Base-by-base conservation (phyloP, 2,888 invertebrate genomes). In the Proisotoma minuta region DNA sequence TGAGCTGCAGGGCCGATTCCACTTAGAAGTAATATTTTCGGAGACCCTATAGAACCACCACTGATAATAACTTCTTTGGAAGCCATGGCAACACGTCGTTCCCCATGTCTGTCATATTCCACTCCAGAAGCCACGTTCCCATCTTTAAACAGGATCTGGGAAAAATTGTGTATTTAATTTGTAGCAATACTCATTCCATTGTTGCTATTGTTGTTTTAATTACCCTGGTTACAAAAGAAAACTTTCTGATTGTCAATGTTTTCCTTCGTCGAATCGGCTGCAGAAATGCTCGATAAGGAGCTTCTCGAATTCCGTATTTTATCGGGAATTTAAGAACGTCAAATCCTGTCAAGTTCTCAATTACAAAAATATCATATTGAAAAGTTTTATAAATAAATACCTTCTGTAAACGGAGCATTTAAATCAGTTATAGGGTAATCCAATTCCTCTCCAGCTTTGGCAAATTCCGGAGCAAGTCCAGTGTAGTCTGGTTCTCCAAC, bases 401-500 rank as follows among this genome's bases (percentile, higher is more conserved):
- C 56, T 65, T 71, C 69, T 3, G 57, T 57, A 48, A 63, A 70
- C 12, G 43, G 51, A 0, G 62, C 67, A 57, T 72, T 72, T 0
- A 71, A 27, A 23, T 72, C 72, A 10, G 60, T 51, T 29, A 66
- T 56, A 1, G 68, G 63, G 34, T 70, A 73, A 2, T 71, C 71
- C 1, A 68, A 27, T 50, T 73, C 71, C 29, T 63, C 48, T 3
- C 66, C 71, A 15, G 71, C 73, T 34, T 61, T 27, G 1, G 70
- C 58, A 40, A 68, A 70, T 15, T 67, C 61, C 15, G 57, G 57
- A 2, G 65, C 63, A 3, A 63, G 27, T 5, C 63, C 62, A 70
- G 85, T 83, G 71, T 80, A 78, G 78, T 82, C 84, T 63, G 77
- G 76, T 40, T 83, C 72, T 65, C 83, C 77, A 69, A 71, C 54